Evolutionary conservation across 2,888 invertebrate species (phyloP).

Genomic region (Acleris holmiana): DNA sequence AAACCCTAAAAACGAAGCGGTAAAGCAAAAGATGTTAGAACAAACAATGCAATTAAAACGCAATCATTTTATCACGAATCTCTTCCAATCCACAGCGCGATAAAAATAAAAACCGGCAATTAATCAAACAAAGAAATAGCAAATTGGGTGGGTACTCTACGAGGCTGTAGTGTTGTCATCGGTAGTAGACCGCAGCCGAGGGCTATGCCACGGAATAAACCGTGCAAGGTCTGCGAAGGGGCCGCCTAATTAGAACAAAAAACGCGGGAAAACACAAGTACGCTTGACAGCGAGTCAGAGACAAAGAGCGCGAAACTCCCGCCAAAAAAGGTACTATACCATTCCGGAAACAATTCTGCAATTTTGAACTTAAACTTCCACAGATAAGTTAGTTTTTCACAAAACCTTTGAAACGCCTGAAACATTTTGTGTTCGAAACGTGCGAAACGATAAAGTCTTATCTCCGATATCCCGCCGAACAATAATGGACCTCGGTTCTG

Average conservation of each 20-base stretch:
- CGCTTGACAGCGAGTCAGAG: slow-evolving; percentile 82
- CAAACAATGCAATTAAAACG: background rate
- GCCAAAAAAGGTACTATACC: slow-evolving; percentile 67
- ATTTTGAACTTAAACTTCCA: slow-evolving; percentile 44
- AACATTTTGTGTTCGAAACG: slow-evolving; percentile 32
- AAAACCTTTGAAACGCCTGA: slow-evolving; percentile 23
- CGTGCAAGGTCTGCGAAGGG: slow-evolving; percentile 60
- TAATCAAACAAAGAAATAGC: slow-evolving; percentile 37
- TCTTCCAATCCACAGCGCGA: slow-evolving; percentile 18
- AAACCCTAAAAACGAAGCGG: too few species aligned
- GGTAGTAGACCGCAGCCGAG: slow-evolving; percentile 34
- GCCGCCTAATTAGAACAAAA: slow-evolving; percentile 83
- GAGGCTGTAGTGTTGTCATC: slow-evolving; percentile 37
- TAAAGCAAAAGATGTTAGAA: too few species aligned
- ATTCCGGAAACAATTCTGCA: slow-evolving; percentile 21
- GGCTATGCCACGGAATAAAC: slow-evolving; percentile 38
- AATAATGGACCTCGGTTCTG: background rate
- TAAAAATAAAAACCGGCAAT: slow-evolving; percentile 33
- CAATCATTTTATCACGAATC: background rate
- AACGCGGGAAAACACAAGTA: slow-evolving; percentile 83
- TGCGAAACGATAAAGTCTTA: background rate
- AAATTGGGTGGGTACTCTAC: slow-evolving; percentile 34
- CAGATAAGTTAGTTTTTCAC: slow-evolving; percentile 41
- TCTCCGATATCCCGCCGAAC: background rate
- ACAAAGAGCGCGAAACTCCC: slow-evolving; percentile 72